Conservation (phyloP, 2,113 vertebrate genomes). For the Ceyx margarethae region DNA sequence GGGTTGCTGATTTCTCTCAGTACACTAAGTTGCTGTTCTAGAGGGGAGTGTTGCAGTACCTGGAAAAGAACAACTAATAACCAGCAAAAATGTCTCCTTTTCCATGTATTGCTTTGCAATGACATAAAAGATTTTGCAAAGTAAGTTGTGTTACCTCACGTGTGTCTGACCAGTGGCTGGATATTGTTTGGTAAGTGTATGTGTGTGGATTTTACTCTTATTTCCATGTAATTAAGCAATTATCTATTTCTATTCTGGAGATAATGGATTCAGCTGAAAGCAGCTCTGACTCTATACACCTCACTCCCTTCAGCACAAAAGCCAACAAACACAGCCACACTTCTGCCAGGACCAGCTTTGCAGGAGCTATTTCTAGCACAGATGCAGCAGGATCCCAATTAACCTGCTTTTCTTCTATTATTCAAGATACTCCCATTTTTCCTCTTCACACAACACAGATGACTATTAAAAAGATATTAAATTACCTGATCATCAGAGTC, state of each 20-base stretch:
- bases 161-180: background rate
- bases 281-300: background rate
- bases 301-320: background rate
- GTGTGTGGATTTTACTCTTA: background rate
- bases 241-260: background rate
- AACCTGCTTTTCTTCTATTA: background rate
- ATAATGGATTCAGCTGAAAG: background rate
- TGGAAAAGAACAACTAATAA: background rate
- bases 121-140: background rate
- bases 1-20: background rate
- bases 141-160: background rate
- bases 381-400: background rate
- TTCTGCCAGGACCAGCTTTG: background rate
- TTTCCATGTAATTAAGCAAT: background rate
- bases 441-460: background rate
- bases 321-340: background rate
- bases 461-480: background rate
- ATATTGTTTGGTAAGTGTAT: background rate
- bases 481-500: constrained; percentile 88
- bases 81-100: background rate
- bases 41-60: background rate
- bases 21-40: background rate
- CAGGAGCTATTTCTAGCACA: background rate
- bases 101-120: background rate
- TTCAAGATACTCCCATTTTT: background rate